A percentile compares a stretch with the other conserved stretches of the same genome.
phyloP scores from a whole-genome alignment of 2,113 vertebrate genomes.

The Murina feae region DNA sequence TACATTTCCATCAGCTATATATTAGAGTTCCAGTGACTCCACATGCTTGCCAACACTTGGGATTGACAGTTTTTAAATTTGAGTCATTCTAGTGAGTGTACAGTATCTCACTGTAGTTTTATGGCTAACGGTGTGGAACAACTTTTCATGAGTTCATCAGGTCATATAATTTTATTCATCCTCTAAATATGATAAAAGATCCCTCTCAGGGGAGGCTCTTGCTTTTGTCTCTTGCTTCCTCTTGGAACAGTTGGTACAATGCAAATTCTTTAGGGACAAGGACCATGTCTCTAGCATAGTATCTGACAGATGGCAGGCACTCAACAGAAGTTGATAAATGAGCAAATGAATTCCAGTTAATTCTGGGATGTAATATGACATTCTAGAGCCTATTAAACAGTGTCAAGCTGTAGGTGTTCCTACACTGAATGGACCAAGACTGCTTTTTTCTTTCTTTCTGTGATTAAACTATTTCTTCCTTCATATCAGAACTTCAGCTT shows the following conservation, averaged over 20 bases:
- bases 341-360: slow-evolving; percentile 23
- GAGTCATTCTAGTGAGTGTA: not conserved
- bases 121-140: not conserved
- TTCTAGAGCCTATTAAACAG: not conserved
- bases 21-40: not conserved
- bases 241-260: not conserved
- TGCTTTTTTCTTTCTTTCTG: not conserved
- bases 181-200: not conserved
- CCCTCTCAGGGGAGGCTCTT: not conserved
- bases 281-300: not conserved
- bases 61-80: not conserved
- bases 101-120: not conserved
- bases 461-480: slow-evolving; percentile 17
- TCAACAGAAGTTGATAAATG: not conserved
- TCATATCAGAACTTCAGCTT: not conserved
- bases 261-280: not conserved
- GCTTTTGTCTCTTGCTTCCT: not conserved
- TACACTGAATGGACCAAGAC: not conserved
- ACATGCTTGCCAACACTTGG: not conserved
- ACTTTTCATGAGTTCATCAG: not conserved
- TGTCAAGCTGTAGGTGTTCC: not conserved
- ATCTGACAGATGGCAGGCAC: not conserved
- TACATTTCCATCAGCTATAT: not conserved
- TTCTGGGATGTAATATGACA: slow-evolving; percentile 17
- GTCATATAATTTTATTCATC: not conserved